Evolutionary conservation across 2,797 vertebrate species (phyloP), one percentile per base, ranked within the genome.

Genomic region (Anisognathus igniventris): DNA sequence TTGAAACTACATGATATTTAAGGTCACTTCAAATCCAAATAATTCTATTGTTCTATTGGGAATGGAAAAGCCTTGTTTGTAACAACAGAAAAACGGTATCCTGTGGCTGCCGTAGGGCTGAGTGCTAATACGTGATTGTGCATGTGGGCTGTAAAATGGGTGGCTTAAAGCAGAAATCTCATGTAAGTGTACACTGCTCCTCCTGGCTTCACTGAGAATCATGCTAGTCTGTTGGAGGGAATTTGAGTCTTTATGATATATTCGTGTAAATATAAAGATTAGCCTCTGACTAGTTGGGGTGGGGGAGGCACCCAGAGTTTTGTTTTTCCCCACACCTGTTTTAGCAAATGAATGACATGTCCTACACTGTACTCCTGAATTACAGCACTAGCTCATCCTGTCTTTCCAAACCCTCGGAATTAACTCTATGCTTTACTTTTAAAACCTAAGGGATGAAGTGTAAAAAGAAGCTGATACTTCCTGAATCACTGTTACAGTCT

Each of bases 61-160:
- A 40, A 30, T 45, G 65, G 45, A 40, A 39, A 57, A 83, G 33
- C 48, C 14, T 56, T 51, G 48, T 14, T 8, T 66, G n/a, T 20
- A 40, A 31, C 14, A 20, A n/a, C 18, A 45, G 60, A 10, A 27
- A 30, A 65, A 3, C 2, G 1, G 28, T 1, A 3, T 44, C 5
- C 62, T 39, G 12, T 17, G 7, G 27, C 40, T 58, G 31, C 47
- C 4, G 0, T 16, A 7, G 18, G 24, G 17, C 35, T 56, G 54
- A 42, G 20, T 22, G 9, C 16, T 50, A 5, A 5, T 27, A 12
- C 0, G 0, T 15, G 15, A 23, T 83, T 27, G 11, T 22, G 11
- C 2, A 1, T 1, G 2, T 57, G 37, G 33, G 30, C 19, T 35
- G 19, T 48, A 18, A 53, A 1, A 40, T 30, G 9, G 37, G 17